Evolutionary conservation across 2,888 invertebrate species (phyloP), one percentile per base, ranked within the genome.

Genomic region (Metalampra italica): DNA sequence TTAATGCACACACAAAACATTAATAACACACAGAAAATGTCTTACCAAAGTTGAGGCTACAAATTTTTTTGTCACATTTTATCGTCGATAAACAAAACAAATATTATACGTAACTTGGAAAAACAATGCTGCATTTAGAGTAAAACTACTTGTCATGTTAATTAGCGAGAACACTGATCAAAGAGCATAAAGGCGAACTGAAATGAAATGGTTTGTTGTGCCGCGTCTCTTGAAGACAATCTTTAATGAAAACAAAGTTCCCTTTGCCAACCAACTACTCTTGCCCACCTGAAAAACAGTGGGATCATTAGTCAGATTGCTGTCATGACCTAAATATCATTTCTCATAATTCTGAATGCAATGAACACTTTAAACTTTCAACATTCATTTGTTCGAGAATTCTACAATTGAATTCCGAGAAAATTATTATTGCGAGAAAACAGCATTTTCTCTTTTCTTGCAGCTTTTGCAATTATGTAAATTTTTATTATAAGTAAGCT

Each of bases 141-240:
- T 22, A 22, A 22, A 22, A 22, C 22, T 22, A 22, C 9, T 7
- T 8, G 32, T 32, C 7, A 32, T 32, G 8, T 62, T 60, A 62
- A 66, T 68, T 64, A 64, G 52, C 47, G 52, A 57, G 56, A 58
- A 55, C 64, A 36, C 52, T 56, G 53, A 68, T 64, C 57, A 57
- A 51, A 51, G 55, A 57, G 54, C 40, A 46, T 38, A 56, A 57
- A 34, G 41, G 46, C 36, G 14, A 46, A 53, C 56, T 51, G 37
- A 22, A 36, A 60, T 55, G 45, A 55, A 61, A 53, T 40, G 47
- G 30, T 43, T 45, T 43, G 45, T 47, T 47, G 45, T 30, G 45
- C 46, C 36, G 38, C 41, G 29, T 9, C 32, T 22, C 22, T 22
- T 5, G 34, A 46, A 30, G 42, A 36, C 36, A 36, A 34, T 11